Evolutionary conservation across 2,797 vertebrate genomes (phyloP).

Genomic region (Lerista edwardsae): DNA sequence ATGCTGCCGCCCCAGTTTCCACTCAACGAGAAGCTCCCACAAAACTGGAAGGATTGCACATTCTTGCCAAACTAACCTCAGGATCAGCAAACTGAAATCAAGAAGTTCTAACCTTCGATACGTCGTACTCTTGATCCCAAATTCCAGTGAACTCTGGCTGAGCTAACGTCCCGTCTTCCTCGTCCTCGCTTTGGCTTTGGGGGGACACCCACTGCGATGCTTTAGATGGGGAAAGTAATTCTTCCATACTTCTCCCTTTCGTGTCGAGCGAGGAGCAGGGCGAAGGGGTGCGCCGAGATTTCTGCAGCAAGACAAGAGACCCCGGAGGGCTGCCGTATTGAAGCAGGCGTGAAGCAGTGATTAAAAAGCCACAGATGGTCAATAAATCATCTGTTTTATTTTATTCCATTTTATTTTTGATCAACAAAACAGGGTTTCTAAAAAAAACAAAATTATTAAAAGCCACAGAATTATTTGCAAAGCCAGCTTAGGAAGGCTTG

Average conservation of each 20-base stretch:
- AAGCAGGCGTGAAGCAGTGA: no score
- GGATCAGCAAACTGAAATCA: no score
- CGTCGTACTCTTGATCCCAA: conserved; percentile 76
- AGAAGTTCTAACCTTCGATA: conserved; percentile 66
- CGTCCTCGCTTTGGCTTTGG: conserved; percentile 10
- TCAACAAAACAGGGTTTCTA: no score
- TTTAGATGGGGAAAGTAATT: conserved; percentile 1
- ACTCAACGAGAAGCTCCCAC: no score
- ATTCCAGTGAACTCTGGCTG: conserved; percentile 88
- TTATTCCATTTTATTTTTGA: no score
- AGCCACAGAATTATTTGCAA: background rate
- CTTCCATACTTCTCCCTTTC: background rate
- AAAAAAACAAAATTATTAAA: background rate
- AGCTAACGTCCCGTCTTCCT: conserved; percentile 70
- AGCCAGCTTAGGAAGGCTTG: background rate
- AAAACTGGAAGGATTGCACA: background rate
- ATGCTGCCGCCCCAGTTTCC: no score
- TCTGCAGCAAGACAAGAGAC: background rate
- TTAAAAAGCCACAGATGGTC: background rate
- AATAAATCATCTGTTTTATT: no score
- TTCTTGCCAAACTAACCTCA: background rate
- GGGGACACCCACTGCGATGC: background rate
- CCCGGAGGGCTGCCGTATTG: background rate
- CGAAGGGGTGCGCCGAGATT: conserved; percentile 1
- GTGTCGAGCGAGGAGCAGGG: conserved; percentile 55